phyloP scores from a whole-genome alignment of 2,888 invertebrate genomes.

The Trissolcus japonicus region DNA sequence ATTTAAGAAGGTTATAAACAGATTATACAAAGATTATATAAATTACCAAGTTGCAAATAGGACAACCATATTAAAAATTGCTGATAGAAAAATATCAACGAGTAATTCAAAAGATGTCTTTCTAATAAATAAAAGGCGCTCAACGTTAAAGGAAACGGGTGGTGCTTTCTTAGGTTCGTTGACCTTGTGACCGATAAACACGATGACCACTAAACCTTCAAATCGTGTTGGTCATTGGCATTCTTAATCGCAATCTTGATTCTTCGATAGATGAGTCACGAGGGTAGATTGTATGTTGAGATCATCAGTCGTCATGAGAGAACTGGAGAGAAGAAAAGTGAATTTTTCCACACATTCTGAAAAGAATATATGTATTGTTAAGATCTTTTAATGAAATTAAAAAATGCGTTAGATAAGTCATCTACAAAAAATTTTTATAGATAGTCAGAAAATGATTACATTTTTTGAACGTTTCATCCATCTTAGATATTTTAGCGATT shows the following conservation, averaged over 20 bases:
- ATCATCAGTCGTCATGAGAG: not conserved
- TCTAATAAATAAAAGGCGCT: conserved; percentile 25
- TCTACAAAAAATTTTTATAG: too few relatives aligned
- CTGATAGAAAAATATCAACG: conserved; percentile 19
- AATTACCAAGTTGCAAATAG: not conserved
- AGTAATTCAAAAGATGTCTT: conserved; percentile 37
- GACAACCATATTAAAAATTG: conserved; percentile 32
- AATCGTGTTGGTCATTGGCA: conserved; percentile 26
- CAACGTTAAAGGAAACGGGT: conserved; percentile 27
- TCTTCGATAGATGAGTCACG: conserved; percentile 71
- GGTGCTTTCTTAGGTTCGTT: conserved; percentile 31
- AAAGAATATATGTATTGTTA: not conserved
- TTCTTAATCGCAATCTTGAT: conserved; percentile 47
- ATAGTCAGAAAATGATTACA: too few relatives aligned
- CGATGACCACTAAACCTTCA: conserved; percentile 47
- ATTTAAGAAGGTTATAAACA: too few relatives aligned
- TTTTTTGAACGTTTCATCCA: too few relatives aligned
- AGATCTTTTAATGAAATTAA: too few relatives aligned
- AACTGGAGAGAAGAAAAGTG: not conserved
- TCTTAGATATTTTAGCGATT: too few relatives aligned
- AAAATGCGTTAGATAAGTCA: too few relatives aligned
- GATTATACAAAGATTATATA: conserved; percentile 5
- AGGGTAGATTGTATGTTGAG: conserved; percentile 54
- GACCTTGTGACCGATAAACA: conserved; percentile 50
- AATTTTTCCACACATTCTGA: not conserved